Conservation (phyloP, 1,140 invertebrate genomes). For the Bombus soroeensis region DNA sequence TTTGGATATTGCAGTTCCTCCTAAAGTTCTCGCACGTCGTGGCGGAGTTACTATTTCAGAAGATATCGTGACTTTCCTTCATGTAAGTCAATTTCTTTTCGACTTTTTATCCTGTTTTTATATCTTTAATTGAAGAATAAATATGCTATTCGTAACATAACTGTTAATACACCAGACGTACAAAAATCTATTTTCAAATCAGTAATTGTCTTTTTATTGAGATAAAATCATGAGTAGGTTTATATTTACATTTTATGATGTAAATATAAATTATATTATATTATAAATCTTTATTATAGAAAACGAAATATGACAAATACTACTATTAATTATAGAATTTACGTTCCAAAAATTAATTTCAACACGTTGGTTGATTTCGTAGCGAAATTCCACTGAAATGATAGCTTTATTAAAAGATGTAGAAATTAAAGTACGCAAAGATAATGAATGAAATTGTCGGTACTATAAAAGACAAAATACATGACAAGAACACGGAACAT, state of each 20-base stretch:
- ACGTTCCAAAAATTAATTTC: not conserved
- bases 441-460: not conserved
- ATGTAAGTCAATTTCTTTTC: slow-evolving; percentile 31
- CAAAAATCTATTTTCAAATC: not conserved
- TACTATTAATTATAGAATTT: not conserved
- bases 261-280: not conserved
- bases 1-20: slow-evolving; percentile 64
- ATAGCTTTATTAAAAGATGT: not conserved
- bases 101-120: not conserved
- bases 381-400: not conserved
- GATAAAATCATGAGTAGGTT: not conserved
- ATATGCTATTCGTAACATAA: not conserved
- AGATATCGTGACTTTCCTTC: slow-evolving; percentile 47
- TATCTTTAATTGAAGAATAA: not conserved
- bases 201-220: not conserved
- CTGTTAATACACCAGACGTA: not conserved
- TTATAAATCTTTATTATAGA: not conserved
- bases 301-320: not conserved
- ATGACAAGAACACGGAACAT: not conserved
- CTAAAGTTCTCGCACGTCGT: slow-evolving; percentile 63
- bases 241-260: not conserved
- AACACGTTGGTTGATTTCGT: not conserved
- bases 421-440: not conserved
- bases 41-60: slow-evolving; percentile 66
- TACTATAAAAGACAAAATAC: not conserved